These are phyloP conservation scores for Rhombomys opimus DNA, from an alignment of 2,113 vertebrate species.

Conservation along the genomic window DNA sequence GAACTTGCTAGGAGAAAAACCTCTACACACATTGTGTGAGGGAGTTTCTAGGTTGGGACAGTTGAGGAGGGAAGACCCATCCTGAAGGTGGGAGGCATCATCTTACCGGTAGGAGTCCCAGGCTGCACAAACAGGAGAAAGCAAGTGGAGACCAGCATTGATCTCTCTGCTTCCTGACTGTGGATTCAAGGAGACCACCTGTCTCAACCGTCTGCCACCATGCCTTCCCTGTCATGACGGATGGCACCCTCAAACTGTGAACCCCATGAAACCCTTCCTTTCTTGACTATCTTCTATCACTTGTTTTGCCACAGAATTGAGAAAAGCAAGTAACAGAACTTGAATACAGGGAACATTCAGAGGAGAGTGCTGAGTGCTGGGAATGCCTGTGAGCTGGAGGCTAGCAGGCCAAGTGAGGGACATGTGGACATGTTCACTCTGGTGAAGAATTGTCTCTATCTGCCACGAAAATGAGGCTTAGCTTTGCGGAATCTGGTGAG, in stretches of 20 bases:
- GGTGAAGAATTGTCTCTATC: neutral
- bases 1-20: neutral
- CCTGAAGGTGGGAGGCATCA: neutral
- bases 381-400: neutral
- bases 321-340: neutral
- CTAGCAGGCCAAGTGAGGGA: neutral
- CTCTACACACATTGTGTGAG: neutral
- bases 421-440: neutral
- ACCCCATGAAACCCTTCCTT: neutral
- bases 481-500: constrained; percentile 64
- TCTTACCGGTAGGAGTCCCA: neutral
- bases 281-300: neutral
- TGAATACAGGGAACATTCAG: accelerated
- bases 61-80: neutral
- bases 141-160: too few relatives aligned
- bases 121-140: neutral
- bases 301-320: neutral
- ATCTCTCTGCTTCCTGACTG: neutral
- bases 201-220: neutral
- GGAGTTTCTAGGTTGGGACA: neutral
- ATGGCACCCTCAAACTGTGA: neutral
- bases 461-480: constrained; percentile 47
- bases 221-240: neutral
- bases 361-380: neutral
- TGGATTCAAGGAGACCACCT: neutral